Evolutionary conservation across 1,140 invertebrate genomes (phyloP).

Genomic region (Anoplophora glabripennis): DNA sequence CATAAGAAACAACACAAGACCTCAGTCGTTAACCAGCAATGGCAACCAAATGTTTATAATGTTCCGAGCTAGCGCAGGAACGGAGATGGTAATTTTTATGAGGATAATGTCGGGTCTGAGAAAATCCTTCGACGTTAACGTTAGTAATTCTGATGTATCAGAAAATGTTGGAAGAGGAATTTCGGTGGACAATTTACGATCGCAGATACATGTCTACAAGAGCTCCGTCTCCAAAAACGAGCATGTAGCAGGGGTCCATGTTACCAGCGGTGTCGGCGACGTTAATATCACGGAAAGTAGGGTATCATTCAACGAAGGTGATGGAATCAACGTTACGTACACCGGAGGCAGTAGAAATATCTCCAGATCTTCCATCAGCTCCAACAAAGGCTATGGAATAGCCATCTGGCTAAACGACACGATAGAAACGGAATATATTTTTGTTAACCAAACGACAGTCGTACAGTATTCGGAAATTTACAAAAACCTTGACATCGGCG

Average conservation of each 20-base stretch:
- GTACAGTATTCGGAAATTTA: conserved; percentile 84
- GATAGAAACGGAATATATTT: conserved; percentile 72
- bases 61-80: conserved; percentile 66
- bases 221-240: conserved; percentile 83
- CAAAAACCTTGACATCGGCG: conserved; percentile 78
- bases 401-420: conserved; percentile 88
- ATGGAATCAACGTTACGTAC: conserved; percentile 87
- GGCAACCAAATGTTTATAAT: conserved; percentile 73
- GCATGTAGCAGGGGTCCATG: conserved; percentile 83
- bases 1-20: conserved; percentile 75
- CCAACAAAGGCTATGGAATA: conserved; percentile 81
- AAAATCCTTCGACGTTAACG: conserved; percentile 84
- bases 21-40: conserved; percentile 79
- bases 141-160: conserved; percentile 78
- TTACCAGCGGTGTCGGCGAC: conserved; percentile 82
- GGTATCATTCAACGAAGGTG: conserved; percentile 88
- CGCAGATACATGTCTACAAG: conserved; percentile 74
- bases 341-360: conserved; percentile 88
- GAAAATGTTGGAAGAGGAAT: conserved; percentile 93
- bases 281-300: conserved; percentile 88
- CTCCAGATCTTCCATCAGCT: conserved; percentile 74
- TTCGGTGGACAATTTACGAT: conserved; percentile 78
- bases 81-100: conserved; percentile 70
- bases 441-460: conserved; percentile 78
- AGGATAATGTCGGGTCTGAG: conserved; percentile 71